Base-by-base conservation (phyloP, 2,797 vertebrate genomes). In the Galago senegalensis region DNA sequence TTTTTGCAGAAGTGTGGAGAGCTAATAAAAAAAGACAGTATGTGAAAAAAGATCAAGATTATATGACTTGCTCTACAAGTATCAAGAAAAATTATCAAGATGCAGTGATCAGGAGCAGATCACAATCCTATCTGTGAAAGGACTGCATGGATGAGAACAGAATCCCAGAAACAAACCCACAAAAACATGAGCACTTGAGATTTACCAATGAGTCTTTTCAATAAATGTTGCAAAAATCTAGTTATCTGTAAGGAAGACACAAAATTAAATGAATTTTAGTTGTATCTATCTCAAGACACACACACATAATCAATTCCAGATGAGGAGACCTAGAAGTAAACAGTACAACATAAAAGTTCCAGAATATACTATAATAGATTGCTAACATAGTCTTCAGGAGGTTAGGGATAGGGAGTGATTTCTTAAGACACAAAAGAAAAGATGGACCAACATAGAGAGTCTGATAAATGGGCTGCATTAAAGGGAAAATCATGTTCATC, bases 221-320 rank as follows among this genome's bases (percentile, higher is more conserved):
- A 56, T 40, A 73, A 79, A 65, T 10, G 4, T 27, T 65, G 25
- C 31, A 82, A 93, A 87, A 87, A 53, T 34, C 34, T 86, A 17
- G 13, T 72, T 83, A 83, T 65, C 53, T 2, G 9, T 46, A 65
- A 76, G 46, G 23, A 93, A 85, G 49, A 67, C 37, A 83, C n/a
- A 84, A 95, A 91, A 80, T 75, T 93, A 69, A 95, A 73, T 43
- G 2, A 87, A n/a, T 29, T 8, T 53, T 53, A 53, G 16, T 53
- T 53, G 14, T 4, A 53, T 2, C 43, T 90, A 25, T 53, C n/a
- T 82, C 3, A 91, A 58, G 0, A 67, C 29, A 56, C 0, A 79
- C 21, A 58, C 9, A 77, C 11, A 58, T 8, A 60, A 7, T 40
- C 61, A 86, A 23, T 76, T 92, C 13, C 34, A 86, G 53, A 70